phyloP scores from a whole-genome alignment of 2,888 invertebrate species.

The Bhutanitis thaidina region DNA sequence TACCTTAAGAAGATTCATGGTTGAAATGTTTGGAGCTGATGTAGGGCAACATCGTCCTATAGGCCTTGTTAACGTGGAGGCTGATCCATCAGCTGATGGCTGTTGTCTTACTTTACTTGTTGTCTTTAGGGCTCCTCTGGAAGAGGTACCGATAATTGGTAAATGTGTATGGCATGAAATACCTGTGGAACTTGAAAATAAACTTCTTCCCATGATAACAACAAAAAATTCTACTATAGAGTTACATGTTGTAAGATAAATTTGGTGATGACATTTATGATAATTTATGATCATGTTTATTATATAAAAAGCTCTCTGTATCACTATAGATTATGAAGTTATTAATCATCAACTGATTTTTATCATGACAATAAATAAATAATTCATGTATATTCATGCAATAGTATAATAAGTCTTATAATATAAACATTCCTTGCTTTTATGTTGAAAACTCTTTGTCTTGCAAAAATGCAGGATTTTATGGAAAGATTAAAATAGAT shows the following conservation, averaged over 20 bases:
- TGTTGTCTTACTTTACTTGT: conserved; percentile 90
- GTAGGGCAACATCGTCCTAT: conserved; percentile 91
- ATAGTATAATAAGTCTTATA: too few species aligned
- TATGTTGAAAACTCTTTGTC: too few species aligned
- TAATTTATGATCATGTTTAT: not conserved
- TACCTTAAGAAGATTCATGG: conserved; percentile 92
- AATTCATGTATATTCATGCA: too few species aligned
- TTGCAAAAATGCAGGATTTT: too few species aligned
- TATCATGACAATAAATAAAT: too few species aligned
- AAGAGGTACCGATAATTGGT: conserved; percentile 91
- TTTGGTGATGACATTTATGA: too few species aligned
- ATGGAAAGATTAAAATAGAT: too few species aligned
- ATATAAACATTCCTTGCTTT: too few species aligned
- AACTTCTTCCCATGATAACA: conserved; percentile 83
- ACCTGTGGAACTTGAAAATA: conserved; percentile 83
- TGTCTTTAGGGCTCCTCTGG: conserved; percentile 90
- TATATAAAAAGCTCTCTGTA: too few species aligned
- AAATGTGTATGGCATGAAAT: conserved; percentile 95
- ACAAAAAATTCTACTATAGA: conserved; percentile 88
- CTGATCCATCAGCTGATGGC: conserved; percentile 83
- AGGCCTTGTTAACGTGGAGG: conserved; percentile 89
- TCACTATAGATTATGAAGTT: too few species aligned
- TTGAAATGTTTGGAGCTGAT: conserved; percentile 93
- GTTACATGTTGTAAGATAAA: conserved; percentile 89
- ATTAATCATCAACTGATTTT: too few species aligned